Evolutionary conservation across 2,888 invertebrate genomes (phyloP), one percentile per base, ranked within the genome.

Genomic region (Drosophila prostipennis): DNA sequence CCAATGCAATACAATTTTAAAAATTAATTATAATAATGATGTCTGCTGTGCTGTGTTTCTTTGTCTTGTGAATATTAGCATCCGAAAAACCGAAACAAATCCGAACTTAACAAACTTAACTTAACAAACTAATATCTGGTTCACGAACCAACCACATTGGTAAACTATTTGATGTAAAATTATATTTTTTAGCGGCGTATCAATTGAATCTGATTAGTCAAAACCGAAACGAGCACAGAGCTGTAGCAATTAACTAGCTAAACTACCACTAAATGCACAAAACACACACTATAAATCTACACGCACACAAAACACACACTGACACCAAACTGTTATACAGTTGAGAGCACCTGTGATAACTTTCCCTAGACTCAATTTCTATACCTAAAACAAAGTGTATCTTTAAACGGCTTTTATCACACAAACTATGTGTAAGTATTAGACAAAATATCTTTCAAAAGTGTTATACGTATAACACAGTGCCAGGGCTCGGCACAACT

Each of bases 141-240:
- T 56, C 34, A 26, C 49, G 46, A 54, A 56, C 63, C 43, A 48
- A 56, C 55, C 46, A 34, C 48, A 60, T 79, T 49, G 59, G 76
- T 71, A 60, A 72, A 61, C 63, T n/a, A 43, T 55, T 72, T 71
- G 64, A 58, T 72, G 16, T 16, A 52, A 68, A 75, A 69, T 67
- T 86, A 72, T 82, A 82, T 77, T 51, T 86, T 89, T 86, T 86
- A 85, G 85, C 89, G 72, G 70, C 77, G 70, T 73, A 52, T 75
- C 77, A 72, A 69, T 75, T 72, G 89, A 89, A 58, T 85, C 87
- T 61, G 79, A 74, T 49, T 77, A 86, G 70, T 64, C 53, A 54
- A 65, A 68, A 26, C 8, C 69, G 34, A 67, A 45, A 39, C 32
- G 37, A 70, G 59, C 42, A 48, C 53, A 68, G 34, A 40, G 39